These are phyloP conservation scores for Sebastiscus albofasciatus DNA, from an alignment of 2,797 vertebrate genomes.

Conservation along the genomic window DNA sequence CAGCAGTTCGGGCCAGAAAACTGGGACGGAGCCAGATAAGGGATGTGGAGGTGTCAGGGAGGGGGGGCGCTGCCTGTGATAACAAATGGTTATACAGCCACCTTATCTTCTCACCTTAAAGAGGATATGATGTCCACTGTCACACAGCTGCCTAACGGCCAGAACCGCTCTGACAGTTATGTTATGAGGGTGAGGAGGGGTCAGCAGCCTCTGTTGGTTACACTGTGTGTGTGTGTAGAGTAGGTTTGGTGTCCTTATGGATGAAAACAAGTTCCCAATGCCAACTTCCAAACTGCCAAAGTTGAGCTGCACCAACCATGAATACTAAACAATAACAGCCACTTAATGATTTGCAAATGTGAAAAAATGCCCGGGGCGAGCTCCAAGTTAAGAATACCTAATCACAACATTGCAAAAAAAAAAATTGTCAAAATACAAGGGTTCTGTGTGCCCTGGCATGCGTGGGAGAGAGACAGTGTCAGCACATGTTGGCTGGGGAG, in stretches of 20 bases:
- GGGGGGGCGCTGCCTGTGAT: conserved; percentile 51
- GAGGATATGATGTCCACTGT: conserved; percentile 73
- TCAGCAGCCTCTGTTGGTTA: conserved; percentile 33
- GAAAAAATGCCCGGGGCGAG: conserved; percentile 50
- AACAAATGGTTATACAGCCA: conserved; percentile 70
- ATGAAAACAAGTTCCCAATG: background rate
- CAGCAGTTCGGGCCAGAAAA: conserved; percentile 21
- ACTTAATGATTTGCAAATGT: conserved; percentile 53
- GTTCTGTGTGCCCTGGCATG: conserved; percentile 20
- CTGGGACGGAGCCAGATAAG: conserved; percentile 70
- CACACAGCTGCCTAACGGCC: conserved; percentile 59
- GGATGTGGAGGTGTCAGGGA: conserved; percentile 62
- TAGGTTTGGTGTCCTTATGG: background rate
- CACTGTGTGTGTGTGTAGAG: background rate
- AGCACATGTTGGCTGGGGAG: conserved; percentile 57
- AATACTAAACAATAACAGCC: conserved; percentile 43
- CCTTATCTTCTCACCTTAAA: conserved; percentile 79
- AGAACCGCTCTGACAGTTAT: conserved; percentile 52
- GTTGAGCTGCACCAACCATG: conserved; percentile 3
- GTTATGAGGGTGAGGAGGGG: conserved; percentile 46
- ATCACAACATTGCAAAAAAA: conserved; percentile 35
- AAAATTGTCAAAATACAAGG: conserved; percentile 21
- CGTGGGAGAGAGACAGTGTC: conserved; percentile 26
- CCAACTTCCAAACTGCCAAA: conserved; percentile 20
- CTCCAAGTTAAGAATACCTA: conserved; percentile 45